phyloP scores from a whole-genome alignment of 2,888 invertebrate species.

The Trypoxylon attenuatum region DNA sequence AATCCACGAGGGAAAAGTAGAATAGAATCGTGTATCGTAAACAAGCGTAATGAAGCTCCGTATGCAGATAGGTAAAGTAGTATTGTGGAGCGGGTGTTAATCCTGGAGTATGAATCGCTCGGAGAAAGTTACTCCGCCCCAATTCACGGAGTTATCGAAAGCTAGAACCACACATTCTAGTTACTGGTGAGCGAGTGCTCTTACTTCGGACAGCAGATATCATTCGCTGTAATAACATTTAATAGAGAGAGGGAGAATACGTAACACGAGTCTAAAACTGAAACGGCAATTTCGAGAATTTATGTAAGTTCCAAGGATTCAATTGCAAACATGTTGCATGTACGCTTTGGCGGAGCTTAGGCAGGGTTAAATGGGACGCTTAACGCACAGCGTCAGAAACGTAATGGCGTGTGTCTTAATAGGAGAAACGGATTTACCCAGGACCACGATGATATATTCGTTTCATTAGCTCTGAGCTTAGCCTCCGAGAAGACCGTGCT shows the following conservation, averaged over 20 bases:
- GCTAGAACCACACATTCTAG: too few relatives aligned
- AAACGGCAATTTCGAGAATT: slow-evolving; percentile 13
- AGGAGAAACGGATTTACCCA: slow-evolving; percentile 65
- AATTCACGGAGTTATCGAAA: too few relatives aligned
- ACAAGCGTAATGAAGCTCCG: too few relatives aligned
- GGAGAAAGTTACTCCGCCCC: too few relatives aligned
- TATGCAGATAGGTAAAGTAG: too few relatives aligned
- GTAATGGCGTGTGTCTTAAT: slow-evolving; percentile 66
- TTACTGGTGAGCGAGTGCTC: too few relatives aligned
- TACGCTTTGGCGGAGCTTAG: slow-evolving; percentile 50
- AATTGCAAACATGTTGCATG: slow-evolving; percentile 52
- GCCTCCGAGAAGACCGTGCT: slow-evolving; percentile 13
- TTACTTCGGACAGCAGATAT: not conserved
- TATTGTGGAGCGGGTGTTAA: too few relatives aligned
- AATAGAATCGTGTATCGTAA: too few relatives aligned
- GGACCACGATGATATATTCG: slow-evolving; percentile 65
- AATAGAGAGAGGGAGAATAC: not conserved
- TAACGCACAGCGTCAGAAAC: slow-evolving; percentile 56
- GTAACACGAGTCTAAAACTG: not conserved
- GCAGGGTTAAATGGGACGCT: slow-evolving; percentile 63
- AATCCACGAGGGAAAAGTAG: too few relatives aligned
- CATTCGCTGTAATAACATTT: not conserved
- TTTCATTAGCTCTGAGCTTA: slow-evolving; percentile 68
- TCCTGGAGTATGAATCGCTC: too few relatives aligned
- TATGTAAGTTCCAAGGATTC: slow-evolving; percentile 41